phyloP scores from a whole-genome alignment of 2,888 invertebrate species.

The Trichogramma evanescens region DNA sequence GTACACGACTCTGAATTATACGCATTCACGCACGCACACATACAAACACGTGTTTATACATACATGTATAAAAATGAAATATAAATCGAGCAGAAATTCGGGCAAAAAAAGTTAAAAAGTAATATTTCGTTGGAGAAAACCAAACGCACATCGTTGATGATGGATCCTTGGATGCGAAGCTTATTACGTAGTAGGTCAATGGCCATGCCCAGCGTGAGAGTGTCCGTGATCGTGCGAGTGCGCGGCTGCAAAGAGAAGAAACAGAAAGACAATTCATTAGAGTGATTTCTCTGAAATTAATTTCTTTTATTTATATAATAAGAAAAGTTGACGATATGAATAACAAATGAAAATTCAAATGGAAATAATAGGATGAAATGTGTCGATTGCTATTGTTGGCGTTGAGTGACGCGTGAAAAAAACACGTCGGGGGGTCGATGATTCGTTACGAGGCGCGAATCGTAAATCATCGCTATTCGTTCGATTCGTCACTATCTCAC shows the following conservation, averaged over 20 bases:
- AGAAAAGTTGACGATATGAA: background rate
- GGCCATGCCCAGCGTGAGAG: conserved; percentile 24
- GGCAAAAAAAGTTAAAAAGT: too few species aligned
- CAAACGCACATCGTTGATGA: too few species aligned
- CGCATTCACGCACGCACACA: too few species aligned
- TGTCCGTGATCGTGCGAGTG: conserved; percentile 36
- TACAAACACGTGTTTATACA: too few species aligned
- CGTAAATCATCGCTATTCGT: too few species aligned
- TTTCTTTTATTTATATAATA: background rate
- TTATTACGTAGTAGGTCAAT: background rate
- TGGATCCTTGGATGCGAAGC: too few species aligned
- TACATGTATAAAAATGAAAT: too few species aligned
- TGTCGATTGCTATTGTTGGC: background rate
- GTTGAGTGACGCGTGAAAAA: background rate
- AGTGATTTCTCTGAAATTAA: background rate
- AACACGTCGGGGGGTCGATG: background rate
- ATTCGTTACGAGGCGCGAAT: too few species aligned
- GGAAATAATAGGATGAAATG: background rate
- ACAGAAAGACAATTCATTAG: background rate
- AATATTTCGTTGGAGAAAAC: too few species aligned
- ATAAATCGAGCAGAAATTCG: too few species aligned
- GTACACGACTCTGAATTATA: too few species aligned
- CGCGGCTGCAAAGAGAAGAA: conserved; percentile 32
- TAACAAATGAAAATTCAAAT: background rate
- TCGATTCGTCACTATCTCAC: too few species aligned